Percentiles rank a stretch among this genome's conserved stretches.
Conservation (phyloP, 2,113 vertebrate species). For the Maccullochella peelii region DNA sequence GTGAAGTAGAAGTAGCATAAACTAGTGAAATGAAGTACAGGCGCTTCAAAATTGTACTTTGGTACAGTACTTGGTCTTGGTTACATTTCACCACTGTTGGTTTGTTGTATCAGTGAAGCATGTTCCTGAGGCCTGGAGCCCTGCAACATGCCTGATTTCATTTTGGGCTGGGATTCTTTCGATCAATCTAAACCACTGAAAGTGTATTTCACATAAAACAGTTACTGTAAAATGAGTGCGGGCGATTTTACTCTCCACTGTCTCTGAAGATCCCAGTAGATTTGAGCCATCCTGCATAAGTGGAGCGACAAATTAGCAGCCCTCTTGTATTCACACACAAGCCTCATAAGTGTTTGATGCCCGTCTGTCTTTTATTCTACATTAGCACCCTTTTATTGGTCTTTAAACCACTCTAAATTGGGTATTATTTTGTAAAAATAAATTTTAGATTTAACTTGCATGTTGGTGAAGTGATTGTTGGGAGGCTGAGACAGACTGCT, state of each 20-base stretch:
- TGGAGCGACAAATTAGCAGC: background rate
- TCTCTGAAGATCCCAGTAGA: constrained; percentile 4
- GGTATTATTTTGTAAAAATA: background rate
- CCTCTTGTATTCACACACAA: background rate
- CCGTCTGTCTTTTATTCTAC: background rate
- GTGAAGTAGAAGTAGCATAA: background rate
- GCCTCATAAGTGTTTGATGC: background rate
- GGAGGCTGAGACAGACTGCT: constrained; percentile 7
- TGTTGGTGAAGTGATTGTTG: background rate
- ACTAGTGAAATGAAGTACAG: background rate
- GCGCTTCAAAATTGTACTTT: background rate
- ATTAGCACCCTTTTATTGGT: background rate
- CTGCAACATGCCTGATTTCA: background rate
- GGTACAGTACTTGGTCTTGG: background rate
- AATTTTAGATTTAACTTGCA: background rate
- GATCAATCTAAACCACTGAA: background rate
- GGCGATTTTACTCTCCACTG: background rate
- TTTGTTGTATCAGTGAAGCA: background rate
- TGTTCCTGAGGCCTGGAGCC: background rate
- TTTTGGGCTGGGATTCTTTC: background rate
- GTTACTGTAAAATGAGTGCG: background rate
- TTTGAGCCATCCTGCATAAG: background rate
- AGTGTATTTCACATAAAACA: background rate
- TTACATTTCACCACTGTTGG: too few species aligned
- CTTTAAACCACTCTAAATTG: background rate